Base-by-base conservation (phyloP, 1,140 invertebrate genomes). In the Aphaenogaster ashmeadi region DNA sequence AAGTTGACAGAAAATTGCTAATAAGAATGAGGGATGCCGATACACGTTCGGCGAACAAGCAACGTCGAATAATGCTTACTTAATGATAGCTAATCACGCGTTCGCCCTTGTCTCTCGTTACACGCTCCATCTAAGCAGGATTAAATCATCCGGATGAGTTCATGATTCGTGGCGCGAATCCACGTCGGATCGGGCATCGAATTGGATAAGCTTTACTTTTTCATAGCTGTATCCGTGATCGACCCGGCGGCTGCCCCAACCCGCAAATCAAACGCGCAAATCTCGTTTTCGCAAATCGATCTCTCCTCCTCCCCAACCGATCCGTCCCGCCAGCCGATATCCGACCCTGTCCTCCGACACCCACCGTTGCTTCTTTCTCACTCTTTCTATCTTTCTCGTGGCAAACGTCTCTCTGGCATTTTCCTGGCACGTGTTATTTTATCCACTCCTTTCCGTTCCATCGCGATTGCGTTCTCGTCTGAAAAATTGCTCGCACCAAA, bases 211-310 rank as follows among this genome's bases (percentile, higher is more conserved):
- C 86, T 87, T 87, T 84, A 87, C 86, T 87, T 83, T 87, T 81
- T 87, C 67, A 87, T 87, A 62, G 78, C 78, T 41, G 60, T 78
- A 85, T 85, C 74, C 83, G 47, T 52, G 86, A 87, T 87, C 86
- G 86, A 84, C 33, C 64, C 62, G 62, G 54, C 54, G 66, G 62
- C 67, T 18, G n/a, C 27, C 79, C 86, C 52, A 69, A 36, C 58
- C 71, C 66, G 84, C 80, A 80, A 91, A 91, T 90, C 87, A 86
- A 88, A 85, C 87, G 71, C 62, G 87, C 85, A 87, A 91, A 90
- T 85, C 87, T 86, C 84, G 78, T 90, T 91, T 90, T 85, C 69
- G 56, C 87, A 91, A 91, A 91, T 88, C 87, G 41, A 56, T 52
- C 52, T 15, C 50, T 38, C 15, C 50, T 21, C 33, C 50, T 13